A percentile compares a stretch with the other conserved stretches of the same genome.
These are phyloP conservation scores for Petrocephalus microphthalmus DNA, from an alignment of 2,113 vertebrate species.

Conservation along the genomic window DNA sequence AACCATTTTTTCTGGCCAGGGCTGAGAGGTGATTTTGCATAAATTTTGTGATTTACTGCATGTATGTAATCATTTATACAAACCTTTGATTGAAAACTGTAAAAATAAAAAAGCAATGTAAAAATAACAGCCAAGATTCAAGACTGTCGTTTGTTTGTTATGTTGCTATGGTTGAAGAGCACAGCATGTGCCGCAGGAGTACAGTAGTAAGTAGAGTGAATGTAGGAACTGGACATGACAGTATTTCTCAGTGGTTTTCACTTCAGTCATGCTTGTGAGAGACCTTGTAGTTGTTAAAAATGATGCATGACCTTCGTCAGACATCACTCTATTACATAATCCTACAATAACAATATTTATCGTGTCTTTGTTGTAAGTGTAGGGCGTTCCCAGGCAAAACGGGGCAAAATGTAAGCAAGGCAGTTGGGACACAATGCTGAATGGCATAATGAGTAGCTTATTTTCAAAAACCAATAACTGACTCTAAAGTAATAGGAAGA, in stretches of 20 bases:
- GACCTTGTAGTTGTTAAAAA: neutral
- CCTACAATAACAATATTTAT: neutral
- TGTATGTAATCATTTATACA: neutral
- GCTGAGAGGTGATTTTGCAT: neutral
- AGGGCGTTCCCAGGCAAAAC: neutral
- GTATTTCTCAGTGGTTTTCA: neutral
- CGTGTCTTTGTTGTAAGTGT: neutral
- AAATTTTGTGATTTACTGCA: neutral
- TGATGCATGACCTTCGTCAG: neutral
- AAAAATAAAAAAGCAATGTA: too few relatives aligned
- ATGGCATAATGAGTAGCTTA: neutral
- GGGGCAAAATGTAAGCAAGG: neutral
- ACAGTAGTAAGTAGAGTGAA: conserved; percentile 67
- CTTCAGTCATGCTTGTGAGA: neutral
- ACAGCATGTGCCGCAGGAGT: conserved; percentile 86
- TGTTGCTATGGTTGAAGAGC: conserved; percentile 21
- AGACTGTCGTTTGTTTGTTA: neutral
- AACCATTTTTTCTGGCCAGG: too few relatives aligned
- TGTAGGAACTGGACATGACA: neutral
- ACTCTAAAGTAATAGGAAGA: neutral
- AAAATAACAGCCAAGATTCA: neutral
- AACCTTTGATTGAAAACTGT: neutral
- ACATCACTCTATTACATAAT: neutral
- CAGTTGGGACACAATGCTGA: neutral
- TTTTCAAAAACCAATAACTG: neutral